Conservation (phyloP, 2,888 invertebrate species). For the Schizaphis graminum region DNA sequence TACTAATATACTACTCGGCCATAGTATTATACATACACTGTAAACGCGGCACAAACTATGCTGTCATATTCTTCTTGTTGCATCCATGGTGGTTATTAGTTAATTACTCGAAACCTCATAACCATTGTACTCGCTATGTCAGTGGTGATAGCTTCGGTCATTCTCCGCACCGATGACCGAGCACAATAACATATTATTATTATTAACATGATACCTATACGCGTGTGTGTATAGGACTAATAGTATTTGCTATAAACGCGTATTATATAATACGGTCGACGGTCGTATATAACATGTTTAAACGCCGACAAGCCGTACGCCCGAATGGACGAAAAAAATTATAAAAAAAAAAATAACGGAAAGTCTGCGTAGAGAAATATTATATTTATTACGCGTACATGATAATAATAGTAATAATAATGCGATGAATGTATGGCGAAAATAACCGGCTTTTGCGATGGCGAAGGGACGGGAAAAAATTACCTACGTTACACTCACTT, state of each 20-base stretch:
- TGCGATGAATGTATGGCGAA: too few relatives aligned
- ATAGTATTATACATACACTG: not conserved
- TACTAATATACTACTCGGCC: not conserved
- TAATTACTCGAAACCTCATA: too few relatives aligned
- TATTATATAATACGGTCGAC: not conserved
- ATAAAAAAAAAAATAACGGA: not conserved
- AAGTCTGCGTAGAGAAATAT: not conserved
- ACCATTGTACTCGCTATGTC: not conserved
- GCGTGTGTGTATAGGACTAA: not conserved
- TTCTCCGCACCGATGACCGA: not conserved
- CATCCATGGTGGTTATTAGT: not conserved
- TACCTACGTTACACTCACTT: slow-evolving; percentile 26
- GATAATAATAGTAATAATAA: not conserved
- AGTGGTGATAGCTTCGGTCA: not conserved
- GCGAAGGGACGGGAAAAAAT: not conserved
- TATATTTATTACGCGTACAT: not conserved
- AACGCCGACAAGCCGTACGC: not conserved
- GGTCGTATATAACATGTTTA: not conserved
- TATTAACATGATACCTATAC: too few relatives aligned
- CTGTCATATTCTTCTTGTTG: not conserved
- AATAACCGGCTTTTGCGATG: not conserved
- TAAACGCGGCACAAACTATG: not conserved
- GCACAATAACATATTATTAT: not conserved
- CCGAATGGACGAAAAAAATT: not conserved
- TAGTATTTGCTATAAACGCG: not conserved